Percentiles rank a stretch among this genome's conserved stretches.
Evolutionary conservation across 2,888 invertebrate species (phyloP).

Genomic region (Hydrotaea cyrtoneurina): DNA sequence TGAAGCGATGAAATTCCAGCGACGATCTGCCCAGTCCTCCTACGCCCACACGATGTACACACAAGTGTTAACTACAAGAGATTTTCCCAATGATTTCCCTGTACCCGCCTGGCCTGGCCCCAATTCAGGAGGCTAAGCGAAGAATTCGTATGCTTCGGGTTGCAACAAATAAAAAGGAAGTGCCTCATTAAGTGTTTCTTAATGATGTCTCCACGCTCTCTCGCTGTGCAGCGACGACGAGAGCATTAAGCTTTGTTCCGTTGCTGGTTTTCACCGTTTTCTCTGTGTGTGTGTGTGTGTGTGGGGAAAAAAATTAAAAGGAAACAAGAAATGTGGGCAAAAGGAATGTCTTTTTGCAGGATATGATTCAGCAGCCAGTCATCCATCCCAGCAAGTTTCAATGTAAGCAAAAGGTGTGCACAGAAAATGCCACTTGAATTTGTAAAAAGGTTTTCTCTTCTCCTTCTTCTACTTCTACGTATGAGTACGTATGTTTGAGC

Average conservation of each 20-base stretch:
- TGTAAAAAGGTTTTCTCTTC: conserved; percentile 37
- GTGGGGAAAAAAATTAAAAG: too few relatives aligned
- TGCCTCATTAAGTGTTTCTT: conserved; percentile 71
- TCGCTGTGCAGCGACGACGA: neutral
- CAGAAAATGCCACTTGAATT: conserved; percentile 63
- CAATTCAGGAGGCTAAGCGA: neutral
- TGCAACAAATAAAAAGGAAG: conserved; percentile 66
- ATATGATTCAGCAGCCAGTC: neutral
- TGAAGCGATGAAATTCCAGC: too few relatives aligned
- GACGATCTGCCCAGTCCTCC: too few relatives aligned
- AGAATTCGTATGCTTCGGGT: conserved; percentile 41
- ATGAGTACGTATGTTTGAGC: neutral
- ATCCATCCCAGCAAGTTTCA: conserved; percentile 34
- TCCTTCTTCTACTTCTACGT: neutral
- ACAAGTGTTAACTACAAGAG: conserved; percentile 29
- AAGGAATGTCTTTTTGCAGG: neutral
- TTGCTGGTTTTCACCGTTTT: conserved; percentile 16
- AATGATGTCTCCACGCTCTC: conserved; percentile 68
- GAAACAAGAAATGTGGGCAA: neutral
- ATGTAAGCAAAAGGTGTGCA: conserved; percentile 55
- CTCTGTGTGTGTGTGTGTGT: neutral
- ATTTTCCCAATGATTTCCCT: neutral
- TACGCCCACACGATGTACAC: neutral
- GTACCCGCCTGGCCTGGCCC: neutral
- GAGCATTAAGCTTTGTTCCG: conserved; percentile 31